Conservation (phyloP, 2,113 vertebrate species). For the Odobenus rosmarus region DNA sequence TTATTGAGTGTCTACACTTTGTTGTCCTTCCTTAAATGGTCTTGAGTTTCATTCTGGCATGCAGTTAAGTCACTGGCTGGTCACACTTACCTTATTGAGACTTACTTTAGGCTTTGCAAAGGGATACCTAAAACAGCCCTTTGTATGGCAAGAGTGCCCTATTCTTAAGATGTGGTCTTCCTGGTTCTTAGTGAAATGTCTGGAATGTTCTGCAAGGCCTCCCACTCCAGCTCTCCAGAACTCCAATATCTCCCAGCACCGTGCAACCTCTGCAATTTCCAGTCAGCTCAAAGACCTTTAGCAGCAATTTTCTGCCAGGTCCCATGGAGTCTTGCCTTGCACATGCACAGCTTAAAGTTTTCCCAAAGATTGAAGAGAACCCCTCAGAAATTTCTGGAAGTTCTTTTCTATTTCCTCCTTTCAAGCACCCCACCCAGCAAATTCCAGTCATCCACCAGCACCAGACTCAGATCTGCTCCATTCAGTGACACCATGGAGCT, state of each 20-base stretch:
- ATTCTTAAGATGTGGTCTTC: background rate
- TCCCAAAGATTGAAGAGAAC: background rate
- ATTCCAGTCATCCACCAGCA: background rate
- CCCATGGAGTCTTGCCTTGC: background rate
- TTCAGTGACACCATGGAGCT: background rate
- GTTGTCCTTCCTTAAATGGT: background rate
- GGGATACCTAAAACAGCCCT: background rate
- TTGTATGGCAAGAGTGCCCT: background rate
- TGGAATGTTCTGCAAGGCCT: background rate
- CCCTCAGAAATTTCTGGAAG: background rate
- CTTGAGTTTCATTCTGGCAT: background rate
- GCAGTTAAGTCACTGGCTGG: background rate
- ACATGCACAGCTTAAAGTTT: background rate
- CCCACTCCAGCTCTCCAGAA: background rate
- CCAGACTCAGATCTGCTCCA: background rate
- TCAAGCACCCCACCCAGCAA: background rate
- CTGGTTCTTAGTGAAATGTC: background rate
- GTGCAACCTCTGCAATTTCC: background rate
- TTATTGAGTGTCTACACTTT: background rate
- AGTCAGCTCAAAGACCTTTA: background rate
- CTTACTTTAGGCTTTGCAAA: background rate
- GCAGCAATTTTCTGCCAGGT: background rate
- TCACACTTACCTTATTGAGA: background rate
- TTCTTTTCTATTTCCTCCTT: background rate
- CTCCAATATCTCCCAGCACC: background rate